Base-by-base conservation (phyloP, 2,888 invertebrate genomes). In the Melolontha melolontha region DNA sequence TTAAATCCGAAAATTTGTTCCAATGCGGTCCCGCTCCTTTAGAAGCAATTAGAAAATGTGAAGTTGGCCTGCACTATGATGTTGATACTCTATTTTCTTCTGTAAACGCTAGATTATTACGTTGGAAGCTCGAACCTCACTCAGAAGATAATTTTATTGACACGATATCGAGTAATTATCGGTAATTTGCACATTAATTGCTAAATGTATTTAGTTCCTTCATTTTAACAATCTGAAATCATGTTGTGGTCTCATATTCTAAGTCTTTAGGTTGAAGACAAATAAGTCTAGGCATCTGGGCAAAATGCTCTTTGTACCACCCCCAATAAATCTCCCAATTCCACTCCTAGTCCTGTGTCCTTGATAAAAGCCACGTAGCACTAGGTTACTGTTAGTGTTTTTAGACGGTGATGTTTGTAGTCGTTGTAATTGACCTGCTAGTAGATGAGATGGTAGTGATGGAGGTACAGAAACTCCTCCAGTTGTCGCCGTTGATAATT, bases 1-100 rank as follows among this genome's bases (percentile, higher is more conserved):
- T 94, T 81, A 87, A 86, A 0, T 93, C 93, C 2, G 87, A 89
- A 41, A 89, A 89, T 0, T 77, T 89, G 69, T 93, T 87, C 82
- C 92, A 92, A 70, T 93, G 92, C 75, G 94, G 95, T 0, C 94
- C 95, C 8, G 90, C 92, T 0, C 90, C 94, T 0, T 80, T 94
- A 1, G 91, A 91, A 77, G 94, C 94, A 4, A 87, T 95, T 69
- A 89, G 89, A 74, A 87, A 90, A 77, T 94, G 94, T 0, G 89
- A 91, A 70, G 90, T 93, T 27, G 91, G 92, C 0, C 85, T 91
- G 57, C 88, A 88, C 68, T 92, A 89, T 75, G 94, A 94, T 75
- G 90, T 92, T 0, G 88, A 89, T 34, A 94, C 94, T 81, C 87
- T 94, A 85, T 84, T 94, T 74, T 89, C 93, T 0, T 92, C 93